Percentiles rank a stretch among this genome's conserved stretches.
These are phyloP conservation scores for Amiota minor DNA, from an alignment of 2,888 invertebrate species.

Conservation along the genomic window DNA sequence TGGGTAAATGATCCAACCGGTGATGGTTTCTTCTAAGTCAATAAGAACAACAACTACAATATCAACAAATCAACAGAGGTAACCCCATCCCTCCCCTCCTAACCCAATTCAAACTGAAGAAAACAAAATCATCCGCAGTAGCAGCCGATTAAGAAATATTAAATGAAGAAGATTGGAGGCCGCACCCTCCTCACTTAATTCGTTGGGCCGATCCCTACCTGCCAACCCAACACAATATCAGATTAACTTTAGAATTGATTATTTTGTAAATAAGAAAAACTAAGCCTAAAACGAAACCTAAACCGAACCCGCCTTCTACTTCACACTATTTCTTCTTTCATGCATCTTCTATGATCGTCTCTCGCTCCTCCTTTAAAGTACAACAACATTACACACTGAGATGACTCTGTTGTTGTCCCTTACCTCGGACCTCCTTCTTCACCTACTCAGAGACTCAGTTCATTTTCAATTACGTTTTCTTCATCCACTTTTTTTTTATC, in stretches of 20 bases:
- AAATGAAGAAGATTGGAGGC: constrained; percentile 7
- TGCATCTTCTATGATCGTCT: too few species aligned
- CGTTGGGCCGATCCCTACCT: too few species aligned
- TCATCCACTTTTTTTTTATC: constrained; percentile 21
- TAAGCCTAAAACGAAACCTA: too few species aligned
- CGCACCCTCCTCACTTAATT: neutral
- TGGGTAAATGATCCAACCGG: constrained; percentile 91
- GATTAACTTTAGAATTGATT: too few species aligned
- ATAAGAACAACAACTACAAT: constrained; percentile 28
- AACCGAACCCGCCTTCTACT: too few species aligned
- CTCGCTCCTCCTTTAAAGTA: too few species aligned
- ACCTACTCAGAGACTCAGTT: constrained; percentile 17
- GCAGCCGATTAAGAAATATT: neutral
- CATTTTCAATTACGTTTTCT: constrained; percentile 18
- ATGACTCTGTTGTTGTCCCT: too few species aligned
- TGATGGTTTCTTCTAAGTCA: constrained; percentile 85
- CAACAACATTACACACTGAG: too few species aligned
- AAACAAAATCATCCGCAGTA: constrained; percentile 19
- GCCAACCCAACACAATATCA: too few species aligned
- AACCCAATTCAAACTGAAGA: neutral
- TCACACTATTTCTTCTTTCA: too few species aligned
- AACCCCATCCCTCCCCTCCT: neutral
- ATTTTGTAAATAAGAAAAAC: too few species aligned
- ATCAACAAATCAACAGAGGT: constrained; percentile 37
- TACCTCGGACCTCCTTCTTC: neutral